These are phyloP conservation scores for Amblyraja radiata DNA, from an alignment of 2,797 vertebrate genomes.

Conservation along the genomic window DNA sequence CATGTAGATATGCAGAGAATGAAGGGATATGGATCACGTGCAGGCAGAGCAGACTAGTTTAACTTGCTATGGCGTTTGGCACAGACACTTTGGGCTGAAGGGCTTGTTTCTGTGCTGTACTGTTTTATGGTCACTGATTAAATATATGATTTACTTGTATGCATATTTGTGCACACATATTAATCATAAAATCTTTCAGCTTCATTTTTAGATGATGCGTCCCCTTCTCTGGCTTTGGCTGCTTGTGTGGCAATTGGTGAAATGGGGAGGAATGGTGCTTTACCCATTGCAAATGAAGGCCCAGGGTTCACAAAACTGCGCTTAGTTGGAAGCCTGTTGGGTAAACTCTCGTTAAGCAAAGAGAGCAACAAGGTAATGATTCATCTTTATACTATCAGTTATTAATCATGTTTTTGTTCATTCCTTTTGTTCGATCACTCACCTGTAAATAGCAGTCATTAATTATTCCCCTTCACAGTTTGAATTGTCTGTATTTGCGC, in stretches of 20 bases:
- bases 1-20: too few relatives aligned
- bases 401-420: not conserved
- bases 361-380: conserved; percentile 80
- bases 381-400: not conserved
- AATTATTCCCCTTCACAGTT: not conserved
- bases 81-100: too few relatives aligned
- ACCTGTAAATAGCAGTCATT: too few relatives aligned
- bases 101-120: too few relatives aligned
- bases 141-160: not conserved
- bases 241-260: conserved; percentile 87
- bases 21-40: too few relatives aligned
- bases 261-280: conserved; percentile 81
- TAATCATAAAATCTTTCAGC: conserved; percentile 56
- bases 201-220: conserved; percentile 78
- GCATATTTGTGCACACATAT: not conserved
- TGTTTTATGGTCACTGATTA: too few relatives aligned
- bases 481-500: not conserved
- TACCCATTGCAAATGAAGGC: conserved; percentile 78
- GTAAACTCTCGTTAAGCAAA: conserved; percentile 86
- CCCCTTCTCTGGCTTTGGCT: conserved; percentile 74
- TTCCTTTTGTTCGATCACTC: not conserved
- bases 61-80: too few relatives aligned
- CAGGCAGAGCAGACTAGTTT: too few relatives aligned
- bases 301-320: conserved; percentile 80
- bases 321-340: conserved; percentile 81